phyloP scores from a whole-genome alignment of 1,140 invertebrate genomes.

The Drosophila sulfurigaster region DNA sequence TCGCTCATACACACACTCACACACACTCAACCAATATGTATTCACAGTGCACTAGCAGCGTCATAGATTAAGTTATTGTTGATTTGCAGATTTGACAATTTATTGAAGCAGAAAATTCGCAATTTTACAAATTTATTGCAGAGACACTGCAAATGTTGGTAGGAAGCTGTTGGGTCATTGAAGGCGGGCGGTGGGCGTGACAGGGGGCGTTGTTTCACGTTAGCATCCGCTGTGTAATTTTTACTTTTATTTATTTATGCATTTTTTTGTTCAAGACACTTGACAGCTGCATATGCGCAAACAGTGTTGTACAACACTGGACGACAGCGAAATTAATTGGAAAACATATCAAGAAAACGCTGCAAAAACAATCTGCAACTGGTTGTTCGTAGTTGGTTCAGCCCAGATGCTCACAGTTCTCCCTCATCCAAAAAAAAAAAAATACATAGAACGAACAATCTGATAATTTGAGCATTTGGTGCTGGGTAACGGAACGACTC shows the following conservation, averaged over 20 bases:
- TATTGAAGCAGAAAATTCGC: constrained; percentile 65
- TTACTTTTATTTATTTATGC: constrained; percentile 18
- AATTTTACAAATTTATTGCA: constrained; percentile 72
- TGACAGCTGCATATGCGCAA: constrained; percentile 44
- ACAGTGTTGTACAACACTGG: constrained; percentile 38
- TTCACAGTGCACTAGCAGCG: constrained; percentile 13
- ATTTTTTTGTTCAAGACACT: constrained; percentile 27
- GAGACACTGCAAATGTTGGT: constrained; percentile 4
- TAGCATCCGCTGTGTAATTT: constrained; percentile 28
- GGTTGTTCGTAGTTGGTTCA: not conserved
- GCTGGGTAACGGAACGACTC: constrained; percentile 35
- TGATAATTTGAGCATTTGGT: constrained; percentile 68
- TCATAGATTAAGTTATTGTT: constrained; percentile 63
- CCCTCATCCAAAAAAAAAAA: not conserved
- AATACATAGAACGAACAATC: constrained; percentile 23
- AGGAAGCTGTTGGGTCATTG: not conserved
- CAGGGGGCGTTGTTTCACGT: not conserved
- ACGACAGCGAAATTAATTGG: constrained; percentile 64
- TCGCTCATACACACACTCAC: constrained; percentile 13
- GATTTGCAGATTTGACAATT: constrained; percentile 73
- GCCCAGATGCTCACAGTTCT: not conserved
- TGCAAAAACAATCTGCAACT: constrained; percentile 16
- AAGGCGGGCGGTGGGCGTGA: not conserved
- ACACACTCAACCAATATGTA: not conserved
- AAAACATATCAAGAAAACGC: constrained; percentile 52